A percentile compares a stretch with the other conserved stretches of the same genome.
Conservation (phyloP, 2,888 invertebrate species). For the Calameuta filiformis region DNA sequence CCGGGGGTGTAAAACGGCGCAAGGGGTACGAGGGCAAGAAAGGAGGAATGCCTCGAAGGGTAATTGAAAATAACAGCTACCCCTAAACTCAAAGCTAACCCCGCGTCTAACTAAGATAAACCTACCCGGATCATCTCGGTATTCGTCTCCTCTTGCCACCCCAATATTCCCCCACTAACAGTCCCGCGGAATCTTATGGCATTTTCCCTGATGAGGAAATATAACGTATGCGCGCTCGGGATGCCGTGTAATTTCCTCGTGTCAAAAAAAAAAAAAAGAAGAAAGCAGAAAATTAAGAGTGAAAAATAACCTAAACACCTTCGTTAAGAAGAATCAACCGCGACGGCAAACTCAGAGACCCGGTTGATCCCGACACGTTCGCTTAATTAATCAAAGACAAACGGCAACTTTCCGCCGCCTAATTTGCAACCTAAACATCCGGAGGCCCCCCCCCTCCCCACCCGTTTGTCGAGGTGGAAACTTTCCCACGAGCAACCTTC, state of each 20-base stretch:
- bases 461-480: background rate
- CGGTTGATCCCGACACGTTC: background rate
- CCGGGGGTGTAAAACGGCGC: background rate
- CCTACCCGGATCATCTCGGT: slow-evolving; percentile 56
- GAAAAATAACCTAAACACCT: no score
- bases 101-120: slow-evolving; percentile 59
- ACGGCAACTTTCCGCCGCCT: slow-evolving; percentile 24
- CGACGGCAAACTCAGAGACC: background rate
- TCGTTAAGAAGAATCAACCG: background rate
- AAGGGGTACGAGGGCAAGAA: slow-evolving; percentile 4
- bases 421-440: slow-evolving; percentile 27
- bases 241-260: background rate
- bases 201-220: background rate
- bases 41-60: slow-evolving; percentile 19
- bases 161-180: background rate
- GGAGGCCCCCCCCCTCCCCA: background rate
- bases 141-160: background rate
- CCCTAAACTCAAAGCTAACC: slow-evolving; percentile 52
- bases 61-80: slow-evolving; percentile 66
- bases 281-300: background rate
- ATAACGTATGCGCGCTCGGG: background rate
- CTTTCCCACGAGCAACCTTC: background rate
- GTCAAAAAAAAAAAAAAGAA: background rate
- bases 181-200: background rate
- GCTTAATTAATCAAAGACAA: slow-evolving; percentile 29